Percentiles rank a stretch among this genome's conserved stretches.
Evolutionary conservation across 2,797 vertebrate genomes (phyloP).

Genomic region (Melanotaenia trifasciata): DNA sequence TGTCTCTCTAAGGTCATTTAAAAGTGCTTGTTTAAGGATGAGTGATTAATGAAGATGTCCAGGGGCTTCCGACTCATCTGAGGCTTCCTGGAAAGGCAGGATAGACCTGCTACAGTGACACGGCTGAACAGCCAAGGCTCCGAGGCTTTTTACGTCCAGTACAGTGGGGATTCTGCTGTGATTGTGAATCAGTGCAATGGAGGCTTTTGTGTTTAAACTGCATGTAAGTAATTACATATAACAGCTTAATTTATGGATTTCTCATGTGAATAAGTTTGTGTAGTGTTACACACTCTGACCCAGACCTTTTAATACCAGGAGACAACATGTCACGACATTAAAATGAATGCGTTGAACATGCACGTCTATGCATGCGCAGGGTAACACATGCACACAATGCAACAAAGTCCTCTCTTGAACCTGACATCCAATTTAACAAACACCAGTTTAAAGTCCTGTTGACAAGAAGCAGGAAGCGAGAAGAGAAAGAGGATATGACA

Average conservation of each 20-base stretch:
- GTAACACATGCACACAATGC: conserved; percentile 60
- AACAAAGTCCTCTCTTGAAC: conserved; percentile 81
- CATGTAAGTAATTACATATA: conserved; percentile 9
- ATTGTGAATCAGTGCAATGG: conserved; percentile 34
- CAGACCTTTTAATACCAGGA: conserved; percentile 48
- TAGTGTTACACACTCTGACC: conserved; percentile 26
- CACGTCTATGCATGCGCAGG: conserved; percentile 12
- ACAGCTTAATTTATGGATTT: conserved; percentile 14
- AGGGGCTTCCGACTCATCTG: conserved; percentile 75
- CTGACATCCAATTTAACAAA: conserved; percentile 83
- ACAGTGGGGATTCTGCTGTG: conserved; percentile 30
- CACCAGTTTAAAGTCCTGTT: conserved; percentile 86
- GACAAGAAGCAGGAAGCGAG: conserved; percentile 83
- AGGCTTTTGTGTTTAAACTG: conserved; percentile 34
- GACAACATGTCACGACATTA: conserved; percentile 66
- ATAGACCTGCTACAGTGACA: conserved; percentile 72
- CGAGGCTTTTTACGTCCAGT: conserved; percentile 55
- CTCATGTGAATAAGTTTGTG: conserved; percentile 23
- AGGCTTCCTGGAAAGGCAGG: conserved; percentile 72
- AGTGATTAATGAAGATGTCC: conserved; percentile 82
- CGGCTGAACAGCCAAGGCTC: conserved; percentile 55
- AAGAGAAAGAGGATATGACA: conserved; percentile 85
- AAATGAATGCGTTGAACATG: conserved; percentile 44
- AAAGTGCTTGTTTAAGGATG: conserved; percentile 79
- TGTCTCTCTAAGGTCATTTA: conserved; percentile 77